These are phyloP conservation scores for Paramormyrops kingsleyae DNA, from an alignment of 2,113 vertebrate species.

Conservation along the genomic window DNA sequence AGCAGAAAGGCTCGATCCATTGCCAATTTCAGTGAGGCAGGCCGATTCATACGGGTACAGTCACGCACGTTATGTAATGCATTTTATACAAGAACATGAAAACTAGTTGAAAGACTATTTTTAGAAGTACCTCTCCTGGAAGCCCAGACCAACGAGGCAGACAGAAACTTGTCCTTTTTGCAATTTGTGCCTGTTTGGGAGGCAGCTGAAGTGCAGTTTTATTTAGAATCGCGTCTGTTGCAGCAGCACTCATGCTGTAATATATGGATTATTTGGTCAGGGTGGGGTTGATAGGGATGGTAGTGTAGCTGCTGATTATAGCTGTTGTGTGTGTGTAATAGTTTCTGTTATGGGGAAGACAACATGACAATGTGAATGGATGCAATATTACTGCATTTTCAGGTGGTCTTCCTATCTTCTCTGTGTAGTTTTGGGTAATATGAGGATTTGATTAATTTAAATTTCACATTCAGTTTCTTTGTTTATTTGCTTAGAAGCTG, in stretches of 20 bases:
- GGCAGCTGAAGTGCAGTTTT: not conserved
- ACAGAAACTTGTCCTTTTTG: not conserved
- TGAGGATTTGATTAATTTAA: not conserved
- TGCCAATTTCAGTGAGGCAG: not conserved
- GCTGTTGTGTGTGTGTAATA: not conserved
- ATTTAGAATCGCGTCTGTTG: not conserved
- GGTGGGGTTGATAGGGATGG: not conserved
- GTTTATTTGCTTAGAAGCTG: not conserved
- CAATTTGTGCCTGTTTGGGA: not conserved
- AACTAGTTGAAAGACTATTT: slow-evolving; percentile 9
- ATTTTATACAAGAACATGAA: slow-evolving; percentile 4
- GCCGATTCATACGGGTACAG: not conserved
- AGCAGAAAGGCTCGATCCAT: not conserved
- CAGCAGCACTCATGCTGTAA: not conserved
- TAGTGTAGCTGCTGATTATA: not conserved
- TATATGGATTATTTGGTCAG: not conserved
- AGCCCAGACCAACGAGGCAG: not conserved
- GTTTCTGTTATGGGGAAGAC: not conserved
- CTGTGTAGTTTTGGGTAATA: not conserved
- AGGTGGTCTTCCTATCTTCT: not conserved
- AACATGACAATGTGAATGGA: not conserved
- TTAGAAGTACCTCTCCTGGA: not conserved
- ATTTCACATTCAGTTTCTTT: not conserved
- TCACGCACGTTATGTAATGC: not conserved
- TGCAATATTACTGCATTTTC: not conserved